phyloP scores from a whole-genome alignment of 2,888 invertebrate species.

The Melanostoma mellinum region DNA sequence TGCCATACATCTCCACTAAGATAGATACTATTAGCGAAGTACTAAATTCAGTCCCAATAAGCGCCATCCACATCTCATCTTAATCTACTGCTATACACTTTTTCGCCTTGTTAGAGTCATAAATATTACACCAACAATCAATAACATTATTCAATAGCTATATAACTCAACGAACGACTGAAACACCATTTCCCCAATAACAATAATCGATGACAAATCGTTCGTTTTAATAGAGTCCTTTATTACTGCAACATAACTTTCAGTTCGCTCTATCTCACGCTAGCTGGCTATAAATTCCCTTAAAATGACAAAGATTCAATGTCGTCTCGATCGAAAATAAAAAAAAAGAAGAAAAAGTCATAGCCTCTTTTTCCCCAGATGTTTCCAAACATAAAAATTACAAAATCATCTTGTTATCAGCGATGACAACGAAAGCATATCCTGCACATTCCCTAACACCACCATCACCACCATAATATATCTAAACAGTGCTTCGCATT shows the following conservation, averaged over 20 bases:
- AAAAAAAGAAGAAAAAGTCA: background rate
- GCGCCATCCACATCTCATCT: conserved; percentile 16
- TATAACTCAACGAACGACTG: background rate
- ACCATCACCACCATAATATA: too few species aligned
- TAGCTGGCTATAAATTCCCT: background rate
- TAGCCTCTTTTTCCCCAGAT: conserved; percentile 18
- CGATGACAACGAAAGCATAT: conserved; percentile 51
- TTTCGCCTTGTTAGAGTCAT: background rate
- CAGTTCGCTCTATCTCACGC: conserved; percentile 14
- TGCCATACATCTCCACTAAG: background rate
- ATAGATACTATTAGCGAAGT: conserved; percentile 1
- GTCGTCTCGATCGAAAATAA: conserved; percentile 1
- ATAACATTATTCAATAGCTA: conserved; percentile 11
- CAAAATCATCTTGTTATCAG: conserved; percentile 66
- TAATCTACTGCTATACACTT: background rate
- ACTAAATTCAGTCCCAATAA: conserved; percentile 3
- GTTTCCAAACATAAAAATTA: conserved; percentile 59
- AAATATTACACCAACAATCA: conserved; percentile 23
- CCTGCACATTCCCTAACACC: conserved; percentile 10
- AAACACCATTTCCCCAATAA: background rate
- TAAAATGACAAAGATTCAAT: conserved; percentile 18
- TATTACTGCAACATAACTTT: conserved; percentile 5
- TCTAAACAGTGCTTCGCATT: conserved; percentile 12
- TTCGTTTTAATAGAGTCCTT: conserved; percentile 20
- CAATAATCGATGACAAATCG: conserved; percentile 26